A percentile compares a stretch with the other conserved stretches of the same genome.
These are phyloP conservation scores for Hylyphantes graminicola DNA, from an alignment of 1,140 invertebrate genomes.

Conservation along the genomic window DNA sequence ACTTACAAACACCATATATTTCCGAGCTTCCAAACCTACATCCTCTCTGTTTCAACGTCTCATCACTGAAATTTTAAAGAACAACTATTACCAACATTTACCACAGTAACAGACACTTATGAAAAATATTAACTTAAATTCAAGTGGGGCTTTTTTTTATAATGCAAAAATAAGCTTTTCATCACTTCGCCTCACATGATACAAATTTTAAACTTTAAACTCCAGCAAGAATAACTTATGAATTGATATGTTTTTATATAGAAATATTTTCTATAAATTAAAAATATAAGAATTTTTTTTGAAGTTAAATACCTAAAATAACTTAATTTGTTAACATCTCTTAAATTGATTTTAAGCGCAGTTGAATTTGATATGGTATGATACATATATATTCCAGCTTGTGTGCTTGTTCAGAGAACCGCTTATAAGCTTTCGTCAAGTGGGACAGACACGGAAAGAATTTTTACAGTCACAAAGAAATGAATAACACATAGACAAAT, in stretches of 20 bases:
- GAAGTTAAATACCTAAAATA: background rate
- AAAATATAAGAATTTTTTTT: background rate
- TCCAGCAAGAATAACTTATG: background rate
- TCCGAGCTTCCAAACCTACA: constrained; percentile 76
- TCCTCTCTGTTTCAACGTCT: constrained; percentile 75
- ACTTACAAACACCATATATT: constrained; percentile 73
- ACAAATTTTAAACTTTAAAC: background rate
- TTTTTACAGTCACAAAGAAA: too few relatives aligned
- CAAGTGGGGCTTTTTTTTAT: background rate
- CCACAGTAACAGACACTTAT: background rate
- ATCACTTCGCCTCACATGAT: background rate
- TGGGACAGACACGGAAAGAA: too few relatives aligned
- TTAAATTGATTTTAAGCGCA: background rate
- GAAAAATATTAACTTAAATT: background rate
- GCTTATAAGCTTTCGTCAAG: too few relatives aligned
- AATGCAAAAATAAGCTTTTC: background rate
- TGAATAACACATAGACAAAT: too few relatives aligned
- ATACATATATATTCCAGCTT: too few relatives aligned
- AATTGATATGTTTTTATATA: too few relatives aligned
- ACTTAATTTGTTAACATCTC: background rate
- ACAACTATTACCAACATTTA: background rate
- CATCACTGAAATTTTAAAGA: constrained; percentile 69
- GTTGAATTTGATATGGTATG: too few relatives aligned
- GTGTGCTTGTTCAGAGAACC: too few relatives aligned
- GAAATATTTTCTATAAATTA: too few relatives aligned